A percentile compares a stretch with the other conserved stretches of the same genome.
Evolutionary conservation across 1,140 invertebrate species (phyloP).

Genomic region (Cydia fagiglandana): DNA sequence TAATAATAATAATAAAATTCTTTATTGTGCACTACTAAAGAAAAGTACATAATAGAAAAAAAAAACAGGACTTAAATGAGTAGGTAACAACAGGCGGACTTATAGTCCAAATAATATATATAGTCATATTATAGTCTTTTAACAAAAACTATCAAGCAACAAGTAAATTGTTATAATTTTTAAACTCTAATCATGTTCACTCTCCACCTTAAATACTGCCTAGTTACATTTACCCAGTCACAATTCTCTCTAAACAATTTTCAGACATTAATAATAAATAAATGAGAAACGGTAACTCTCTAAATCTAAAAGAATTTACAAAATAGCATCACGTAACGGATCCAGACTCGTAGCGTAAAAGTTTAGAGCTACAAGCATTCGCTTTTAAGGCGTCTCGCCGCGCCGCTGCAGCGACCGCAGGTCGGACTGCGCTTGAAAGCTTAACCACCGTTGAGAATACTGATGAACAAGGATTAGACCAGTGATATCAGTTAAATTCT

Average conservation of each 20-base stretch:
- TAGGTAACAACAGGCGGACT: no score
- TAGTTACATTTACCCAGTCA: not conserved
- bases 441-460: slow-evolving; percentile 9
- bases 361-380: slow-evolving; percentile 44
- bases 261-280: not conserved
- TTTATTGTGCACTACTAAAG: no score
- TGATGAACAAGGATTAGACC: not conserved
- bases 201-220: no score
- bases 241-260: not conserved
- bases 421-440: not conserved
- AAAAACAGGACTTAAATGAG: no score
- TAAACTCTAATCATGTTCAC: no score
- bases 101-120: no score
- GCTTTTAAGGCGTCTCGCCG: slow-evolving; percentile 38
- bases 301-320: slow-evolving; percentile 15
- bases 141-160: no score
- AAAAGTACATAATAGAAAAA: no score
- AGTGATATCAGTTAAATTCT: not conserved
- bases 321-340: slow-evolving; percentile 16
- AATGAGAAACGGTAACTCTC: not conserved
- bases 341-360: slow-evolving; percentile 31
- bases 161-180: no score
- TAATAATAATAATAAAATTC: no score
- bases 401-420: slow-evolving; percentile 33
- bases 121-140: no score